A percentile compares a stretch with the other conserved stretches of the same genome.
Evolutionary conservation across 2,888 invertebrate genomes (phyloP).

Genomic region (Pachydiplax longipennis): DNA sequence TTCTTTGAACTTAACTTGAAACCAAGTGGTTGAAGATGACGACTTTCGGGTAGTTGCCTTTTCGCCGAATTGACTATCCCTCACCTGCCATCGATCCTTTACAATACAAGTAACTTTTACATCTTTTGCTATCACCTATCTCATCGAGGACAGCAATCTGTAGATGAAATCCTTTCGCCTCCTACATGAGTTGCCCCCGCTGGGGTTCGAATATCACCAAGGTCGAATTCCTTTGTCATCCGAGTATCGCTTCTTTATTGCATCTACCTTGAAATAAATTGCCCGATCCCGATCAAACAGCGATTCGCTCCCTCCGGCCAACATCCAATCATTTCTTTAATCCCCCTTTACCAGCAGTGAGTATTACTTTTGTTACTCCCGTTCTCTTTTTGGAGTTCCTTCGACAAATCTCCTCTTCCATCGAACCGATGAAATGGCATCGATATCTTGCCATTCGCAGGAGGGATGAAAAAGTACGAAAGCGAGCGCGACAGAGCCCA

Average conservation of each 20-base stretch:
- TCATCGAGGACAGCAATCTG: neutral
- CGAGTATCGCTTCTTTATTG: neutral
- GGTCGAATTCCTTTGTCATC: neutral
- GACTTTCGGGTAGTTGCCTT: too few relatives aligned
- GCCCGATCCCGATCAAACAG: neutral
- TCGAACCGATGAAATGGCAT: too few relatives aligned
- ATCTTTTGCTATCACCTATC: neutral
- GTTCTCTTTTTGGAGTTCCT: too few relatives aligned
- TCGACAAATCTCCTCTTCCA: too few relatives aligned
- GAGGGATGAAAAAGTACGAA: too few relatives aligned
- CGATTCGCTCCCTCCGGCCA: neutral
- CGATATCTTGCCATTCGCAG: too few relatives aligned
- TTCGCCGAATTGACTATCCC: too few relatives aligned
- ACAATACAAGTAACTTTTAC: neutral
- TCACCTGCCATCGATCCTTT: too few relatives aligned
- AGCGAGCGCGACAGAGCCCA: too few relatives aligned
- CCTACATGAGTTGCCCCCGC: neutral
- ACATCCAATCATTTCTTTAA: neutral
- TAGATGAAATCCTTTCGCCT: neutral
- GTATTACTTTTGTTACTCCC: too few relatives aligned
- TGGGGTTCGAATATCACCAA: neutral
- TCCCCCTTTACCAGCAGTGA: neutral
- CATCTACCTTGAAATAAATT: neutral
- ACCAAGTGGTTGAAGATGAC: too few relatives aligned
- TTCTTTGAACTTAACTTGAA: too few relatives aligned